Conservation (phyloP, 1,140 invertebrate genomes). For the Dolichoris vasculosae region DNA sequence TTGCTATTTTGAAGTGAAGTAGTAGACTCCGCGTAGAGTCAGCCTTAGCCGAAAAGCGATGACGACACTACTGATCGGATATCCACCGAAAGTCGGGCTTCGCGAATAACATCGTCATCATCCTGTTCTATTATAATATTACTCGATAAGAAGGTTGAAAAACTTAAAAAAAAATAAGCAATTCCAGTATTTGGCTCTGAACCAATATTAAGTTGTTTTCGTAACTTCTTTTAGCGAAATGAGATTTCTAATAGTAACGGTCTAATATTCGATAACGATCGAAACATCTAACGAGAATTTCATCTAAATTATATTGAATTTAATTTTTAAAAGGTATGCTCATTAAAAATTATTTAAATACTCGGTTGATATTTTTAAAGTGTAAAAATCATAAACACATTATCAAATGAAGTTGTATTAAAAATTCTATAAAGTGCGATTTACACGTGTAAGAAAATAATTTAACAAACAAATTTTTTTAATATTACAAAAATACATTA, state of each 20-base stretch:
- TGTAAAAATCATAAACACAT: too few species aligned
- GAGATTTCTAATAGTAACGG: not conserved
- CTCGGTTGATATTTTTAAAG: too few species aligned
- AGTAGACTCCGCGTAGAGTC: slow-evolving; percentile 19
- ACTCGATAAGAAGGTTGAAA: not conserved
- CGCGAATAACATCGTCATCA: not conserved
- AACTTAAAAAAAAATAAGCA: not conserved
- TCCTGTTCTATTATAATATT: not conserved
- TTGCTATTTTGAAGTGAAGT: not conserved
- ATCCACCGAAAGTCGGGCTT: not conserved
- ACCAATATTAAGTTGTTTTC: not conserved
- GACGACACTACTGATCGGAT: not conserved
- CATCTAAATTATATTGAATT: too few species aligned
- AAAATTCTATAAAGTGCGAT: too few species aligned
- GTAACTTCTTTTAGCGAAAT: not conserved
- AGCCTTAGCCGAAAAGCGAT: slow-evolving; percentile 16
- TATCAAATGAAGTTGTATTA: too few species aligned
- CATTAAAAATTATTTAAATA: too few species aligned
- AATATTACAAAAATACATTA: too few species aligned
- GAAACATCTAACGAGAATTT: not conserved
- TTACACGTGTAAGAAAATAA: too few species aligned
- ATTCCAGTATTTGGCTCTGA: not conserved
- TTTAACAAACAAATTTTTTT: too few species aligned
- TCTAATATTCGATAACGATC: not conserved
- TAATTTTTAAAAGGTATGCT: too few species aligned